These are phyloP conservation scores for Nemopilema nomurai DNA, from an alignment of 30 jellyfish, hydroid and myxozoan species.

Conservation along the genomic window DNA sequence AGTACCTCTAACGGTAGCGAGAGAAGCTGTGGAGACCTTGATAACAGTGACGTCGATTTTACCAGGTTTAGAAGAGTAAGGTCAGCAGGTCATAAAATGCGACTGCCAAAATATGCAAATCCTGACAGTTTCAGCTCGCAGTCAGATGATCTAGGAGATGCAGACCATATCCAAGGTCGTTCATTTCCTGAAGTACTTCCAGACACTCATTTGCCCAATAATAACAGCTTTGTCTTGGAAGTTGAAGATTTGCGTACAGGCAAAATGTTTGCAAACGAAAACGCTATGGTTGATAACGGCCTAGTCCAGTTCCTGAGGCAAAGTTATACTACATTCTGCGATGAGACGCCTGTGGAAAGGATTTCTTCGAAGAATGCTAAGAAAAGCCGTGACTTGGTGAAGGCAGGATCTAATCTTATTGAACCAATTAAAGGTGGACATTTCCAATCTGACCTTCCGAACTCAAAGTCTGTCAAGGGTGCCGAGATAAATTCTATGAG, in stretches of 20 bases:
- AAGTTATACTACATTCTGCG: neutral
- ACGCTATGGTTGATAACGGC: neutral
- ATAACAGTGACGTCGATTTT: neutral
- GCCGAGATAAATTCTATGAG: no score
- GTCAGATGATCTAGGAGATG: neutral
- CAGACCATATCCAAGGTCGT: neutral
- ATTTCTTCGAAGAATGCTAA: neutral
- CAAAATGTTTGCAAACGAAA: neutral
- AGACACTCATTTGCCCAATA: neutral
- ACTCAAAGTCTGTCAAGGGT: no score
- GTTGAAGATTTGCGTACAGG: constrained; percentile 37
- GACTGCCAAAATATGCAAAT: neutral
- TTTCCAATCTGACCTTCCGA: no score
- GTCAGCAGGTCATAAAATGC: neutral
- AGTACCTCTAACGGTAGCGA: neutral
- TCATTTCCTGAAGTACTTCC: neutral
- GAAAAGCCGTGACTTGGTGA: neutral
- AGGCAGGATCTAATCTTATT: neutral
- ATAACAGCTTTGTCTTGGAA: constrained; percentile 17
- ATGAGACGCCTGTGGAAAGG: neutral
- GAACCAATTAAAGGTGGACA: no score
- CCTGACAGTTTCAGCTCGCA: constrained; percentile 21
- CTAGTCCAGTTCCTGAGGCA: neutral
- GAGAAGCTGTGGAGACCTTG: neutral
- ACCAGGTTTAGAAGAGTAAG: neutral